Conservation (phyloP, 1,140 invertebrate genomes). For the Saxidomus purpurata region DNA sequence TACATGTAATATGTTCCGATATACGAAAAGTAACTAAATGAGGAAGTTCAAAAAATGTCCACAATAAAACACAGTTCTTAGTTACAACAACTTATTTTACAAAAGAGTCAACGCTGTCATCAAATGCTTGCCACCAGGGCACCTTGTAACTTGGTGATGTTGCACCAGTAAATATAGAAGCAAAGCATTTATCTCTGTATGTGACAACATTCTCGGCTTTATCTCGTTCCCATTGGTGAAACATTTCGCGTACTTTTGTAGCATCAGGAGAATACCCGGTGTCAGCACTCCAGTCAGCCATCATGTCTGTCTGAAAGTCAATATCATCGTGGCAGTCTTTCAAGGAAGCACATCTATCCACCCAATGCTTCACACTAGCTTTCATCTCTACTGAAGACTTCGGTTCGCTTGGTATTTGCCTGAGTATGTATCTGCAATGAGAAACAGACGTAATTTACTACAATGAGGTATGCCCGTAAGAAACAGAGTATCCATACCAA, state of each 20-base stretch:
- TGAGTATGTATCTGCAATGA: slow-evolving; percentile 27
- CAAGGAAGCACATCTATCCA: not conserved
- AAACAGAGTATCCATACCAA: not conserved
- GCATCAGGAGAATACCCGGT: not conserved
- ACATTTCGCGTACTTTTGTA: not conserved
- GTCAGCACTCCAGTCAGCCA: not conserved
- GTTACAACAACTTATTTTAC: slow-evolving; percentile 10
- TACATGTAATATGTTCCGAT: no score
- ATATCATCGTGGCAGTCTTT: not conserved
- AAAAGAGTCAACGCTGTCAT: slow-evolving; percentile 39
- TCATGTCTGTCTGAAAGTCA: not conserved
- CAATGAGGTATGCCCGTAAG: not conserved
- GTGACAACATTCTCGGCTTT: not conserved
- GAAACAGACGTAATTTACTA: not conserved
- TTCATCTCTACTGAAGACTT: not conserved
- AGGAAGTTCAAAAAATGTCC: no score
- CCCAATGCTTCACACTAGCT: not conserved
- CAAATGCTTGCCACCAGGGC: slow-evolving; percentile 29
- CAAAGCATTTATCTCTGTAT: slow-evolving; percentile 31
- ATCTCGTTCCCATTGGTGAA: not conserved
- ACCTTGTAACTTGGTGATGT: not conserved
- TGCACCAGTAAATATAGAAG: slow-evolving; percentile 2
- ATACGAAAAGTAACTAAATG: no score
- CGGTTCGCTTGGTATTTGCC: not conserved
- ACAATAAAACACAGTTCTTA: no score